Evolutionary conservation across 2,113 vertebrate genomes (phyloP), one percentile per base, ranked within the genome.

Genomic region (Campylomormyrus tamandua): DNA sequence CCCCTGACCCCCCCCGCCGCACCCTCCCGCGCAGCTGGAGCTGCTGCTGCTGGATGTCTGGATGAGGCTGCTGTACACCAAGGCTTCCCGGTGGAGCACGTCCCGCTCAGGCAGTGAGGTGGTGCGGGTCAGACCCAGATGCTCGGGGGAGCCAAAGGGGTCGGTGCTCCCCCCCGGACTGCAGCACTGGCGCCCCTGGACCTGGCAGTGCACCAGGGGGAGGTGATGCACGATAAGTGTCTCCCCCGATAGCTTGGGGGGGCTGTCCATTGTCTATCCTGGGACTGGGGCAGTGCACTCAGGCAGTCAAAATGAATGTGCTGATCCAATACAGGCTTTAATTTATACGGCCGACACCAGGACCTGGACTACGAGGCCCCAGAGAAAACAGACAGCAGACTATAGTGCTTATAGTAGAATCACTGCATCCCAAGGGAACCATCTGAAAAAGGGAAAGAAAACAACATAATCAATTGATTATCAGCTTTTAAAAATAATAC

Each of bases 191-290:
- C 96, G 94, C 2, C 97, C 97, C 0, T 97, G 97, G 89, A 99
- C 97, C 93, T 99, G 98, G 93, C 98, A 99, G 90, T 99, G 98
- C 89, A 99, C 97, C 94, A 99, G 95, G 21, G 98, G 98, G 90
- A 99, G 98, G 94, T 99, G 98, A 93, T 99, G 98, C 91, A 99
- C 98, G 10, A 99, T 98, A 93, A 99, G 95, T 0, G 98, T 99
- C 94, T 99, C 98, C 53, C 98, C 98, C 21, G 97, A 95, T 92
- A 99, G 96, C 93, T 98, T 98, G 24, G 96, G 97, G 70, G 97
- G 95, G 96, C 97, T 97, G 97, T 98, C 97, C 98, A 99, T 99
- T 89, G 24, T 91, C 93, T 88, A 90, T 89, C 11, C 56, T 42
- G 11, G 31, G 8, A n/a, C 46, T 90, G 50, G 88, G 62, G 48